These are phyloP conservation scores for Sycophila sp. DNA, from an alignment of 1,140 invertebrate genomes.

Conservation along the genomic window DNA sequence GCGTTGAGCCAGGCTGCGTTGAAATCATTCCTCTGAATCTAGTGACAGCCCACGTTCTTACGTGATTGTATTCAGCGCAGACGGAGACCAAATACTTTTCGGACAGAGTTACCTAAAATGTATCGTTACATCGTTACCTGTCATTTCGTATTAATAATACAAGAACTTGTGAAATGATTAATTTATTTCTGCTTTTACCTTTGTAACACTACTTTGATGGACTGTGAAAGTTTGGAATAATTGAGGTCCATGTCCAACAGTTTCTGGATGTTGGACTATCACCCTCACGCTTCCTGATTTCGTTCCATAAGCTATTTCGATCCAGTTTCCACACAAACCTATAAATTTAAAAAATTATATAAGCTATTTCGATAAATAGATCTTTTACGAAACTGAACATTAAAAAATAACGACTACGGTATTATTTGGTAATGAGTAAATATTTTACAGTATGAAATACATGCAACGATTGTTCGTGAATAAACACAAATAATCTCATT, in stretches of 20 bases:
- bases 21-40: constrained; percentile 97
- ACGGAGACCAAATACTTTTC: constrained; percentile 98
- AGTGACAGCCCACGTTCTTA: constrained; percentile 95
- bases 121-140: neutral
- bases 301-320: constrained; percentile 99
- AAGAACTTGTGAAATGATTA: neutral
- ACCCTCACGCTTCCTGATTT: constrained; percentile 94
- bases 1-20: constrained; percentile 96
- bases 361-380: too few relatives aligned
- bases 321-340: constrained; percentile 98
- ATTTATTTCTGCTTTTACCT: constrained; percentile 74
- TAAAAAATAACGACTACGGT: neutral
- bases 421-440: neutral
- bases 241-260: constrained; percentile 96
- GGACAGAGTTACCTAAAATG: constrained; percentile 86
- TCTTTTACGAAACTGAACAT: neutral
- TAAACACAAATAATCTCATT: neutral
- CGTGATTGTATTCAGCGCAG: constrained; percentile 98
- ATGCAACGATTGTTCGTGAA: neutral
- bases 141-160: neutral
- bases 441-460: neutral
- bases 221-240: constrained; percentile 98
- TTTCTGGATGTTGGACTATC: constrained; percentile 98
- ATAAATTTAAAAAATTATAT: constrained; percentile 41
- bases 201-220: constrained; percentile 94